phyloP scores from a whole-genome alignment of 2,888 invertebrate genomes.

The Acleris literana region DNA sequence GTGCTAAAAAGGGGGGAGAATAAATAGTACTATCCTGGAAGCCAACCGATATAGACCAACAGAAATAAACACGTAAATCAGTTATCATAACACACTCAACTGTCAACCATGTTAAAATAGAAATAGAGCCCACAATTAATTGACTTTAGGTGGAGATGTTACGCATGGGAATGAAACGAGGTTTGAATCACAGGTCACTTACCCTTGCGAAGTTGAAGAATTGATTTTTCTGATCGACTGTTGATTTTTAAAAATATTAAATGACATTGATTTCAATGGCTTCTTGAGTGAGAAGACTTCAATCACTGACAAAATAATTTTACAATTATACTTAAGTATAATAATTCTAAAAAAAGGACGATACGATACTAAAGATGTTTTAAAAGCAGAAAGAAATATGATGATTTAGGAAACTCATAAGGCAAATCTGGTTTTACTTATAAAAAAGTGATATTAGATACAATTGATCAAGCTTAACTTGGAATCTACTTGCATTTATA shows the following conservation, averaged over 20 bases:
- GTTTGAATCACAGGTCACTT: conserved; percentile 40
- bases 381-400: no score
- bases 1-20: conserved; percentile 31
- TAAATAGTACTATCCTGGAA: conserved; percentile 36
- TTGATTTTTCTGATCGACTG: background rate
- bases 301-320: no score
- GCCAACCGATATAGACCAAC: conserved; percentile 25
- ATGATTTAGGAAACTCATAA: no score
- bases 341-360: no score
- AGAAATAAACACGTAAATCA: conserved; percentile 14
- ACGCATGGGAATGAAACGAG: background rate
- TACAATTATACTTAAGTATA: no score
- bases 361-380: no score
- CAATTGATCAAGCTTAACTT: no score
- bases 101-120: conserved; percentile 2
- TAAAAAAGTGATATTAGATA: no score
- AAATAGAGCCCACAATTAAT: conserved; percentile 10
- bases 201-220: conserved; percentile 36
- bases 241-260: conserved; percentile 1
- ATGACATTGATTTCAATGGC: no score
- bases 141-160: background rate
- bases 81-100: background rate
- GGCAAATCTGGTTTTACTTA: no score
- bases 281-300: no score
- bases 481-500: no score